phyloP scores from a whole-genome alignment of 2,113 vertebrate genomes.

The Toxotes chatareus region DNA sequence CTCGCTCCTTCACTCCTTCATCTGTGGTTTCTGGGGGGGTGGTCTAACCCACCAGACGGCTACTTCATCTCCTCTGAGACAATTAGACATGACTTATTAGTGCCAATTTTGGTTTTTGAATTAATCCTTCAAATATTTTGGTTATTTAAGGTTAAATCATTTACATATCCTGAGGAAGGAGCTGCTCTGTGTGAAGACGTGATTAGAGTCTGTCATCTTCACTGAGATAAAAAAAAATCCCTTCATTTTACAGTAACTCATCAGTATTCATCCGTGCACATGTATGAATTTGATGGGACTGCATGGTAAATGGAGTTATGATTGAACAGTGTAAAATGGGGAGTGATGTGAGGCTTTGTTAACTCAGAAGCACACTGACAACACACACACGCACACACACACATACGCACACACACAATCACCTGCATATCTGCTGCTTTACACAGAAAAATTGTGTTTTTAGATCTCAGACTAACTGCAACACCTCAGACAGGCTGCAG shows the following conservation, averaged over 20 bases:
- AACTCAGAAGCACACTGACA: neutral
- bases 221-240: neutral
- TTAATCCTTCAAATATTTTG: neutral
- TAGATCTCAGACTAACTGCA: slow-evolving; percentile 9
- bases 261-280: neutral
- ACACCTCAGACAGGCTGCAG: neutral
- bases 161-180: neutral
- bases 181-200: slow-evolving; percentile 7
- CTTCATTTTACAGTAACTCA: slow-evolving; percentile 1
- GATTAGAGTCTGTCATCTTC: slow-evolving; percentile 4
- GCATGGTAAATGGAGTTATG: neutral
- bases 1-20: slow-evolving; percentile 2
- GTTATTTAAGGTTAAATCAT: slow-evolving; percentile 13
- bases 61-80: neutral
- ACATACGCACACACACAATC: neutral
- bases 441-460: neutral
- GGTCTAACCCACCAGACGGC: neutral
- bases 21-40: neutral
- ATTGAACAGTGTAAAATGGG: neutral
- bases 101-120: neutral
- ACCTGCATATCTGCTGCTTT: neutral
- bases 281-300: neutral
- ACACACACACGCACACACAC: neutral
- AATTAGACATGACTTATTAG: neutral
- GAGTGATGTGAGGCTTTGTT: neutral